Percentiles rank a stretch among this genome's conserved stretches.
phyloP scores from a whole-genome alignment of 2,797 vertebrate genomes.

The Mormyrops boulengeri region DNA sequence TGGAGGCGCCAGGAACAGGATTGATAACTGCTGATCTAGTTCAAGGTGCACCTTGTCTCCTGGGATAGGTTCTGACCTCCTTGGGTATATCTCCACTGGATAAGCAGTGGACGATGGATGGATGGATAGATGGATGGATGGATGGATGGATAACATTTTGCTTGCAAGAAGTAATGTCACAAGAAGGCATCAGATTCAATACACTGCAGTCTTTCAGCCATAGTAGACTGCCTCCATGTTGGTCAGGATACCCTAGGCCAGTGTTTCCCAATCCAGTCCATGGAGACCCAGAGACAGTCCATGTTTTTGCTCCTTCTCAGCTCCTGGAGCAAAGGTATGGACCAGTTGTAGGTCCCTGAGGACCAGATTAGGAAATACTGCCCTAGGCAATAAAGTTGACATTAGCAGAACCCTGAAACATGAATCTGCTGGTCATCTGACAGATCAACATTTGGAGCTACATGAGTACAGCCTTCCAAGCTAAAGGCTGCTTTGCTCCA shows the following conservation, averaged over 20 bases:
- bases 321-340: background rate
- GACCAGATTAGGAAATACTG: background rate
- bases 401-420: background rate
- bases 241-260: background rate
- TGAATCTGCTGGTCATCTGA: background rate
- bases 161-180: background rate
- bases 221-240: background rate
- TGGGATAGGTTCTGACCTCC: background rate
- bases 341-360: background rate
- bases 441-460: background rate
- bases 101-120: background rate
- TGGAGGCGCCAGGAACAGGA: background rate
- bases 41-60: background rate
- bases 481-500: background rate
- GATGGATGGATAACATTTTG: background rate
- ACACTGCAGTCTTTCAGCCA: too few species aligned
- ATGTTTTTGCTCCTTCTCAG: background rate
- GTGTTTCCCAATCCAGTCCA: too few species aligned
- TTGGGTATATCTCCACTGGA: background rate
- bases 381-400: background rate
- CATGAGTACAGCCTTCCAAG: background rate
- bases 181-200: too few species aligned
- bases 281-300: background rate
- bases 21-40: background rate
- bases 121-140: background rate